Conservation (phyloP, 2,888 invertebrate species). For the Molorchus minor region DNA sequence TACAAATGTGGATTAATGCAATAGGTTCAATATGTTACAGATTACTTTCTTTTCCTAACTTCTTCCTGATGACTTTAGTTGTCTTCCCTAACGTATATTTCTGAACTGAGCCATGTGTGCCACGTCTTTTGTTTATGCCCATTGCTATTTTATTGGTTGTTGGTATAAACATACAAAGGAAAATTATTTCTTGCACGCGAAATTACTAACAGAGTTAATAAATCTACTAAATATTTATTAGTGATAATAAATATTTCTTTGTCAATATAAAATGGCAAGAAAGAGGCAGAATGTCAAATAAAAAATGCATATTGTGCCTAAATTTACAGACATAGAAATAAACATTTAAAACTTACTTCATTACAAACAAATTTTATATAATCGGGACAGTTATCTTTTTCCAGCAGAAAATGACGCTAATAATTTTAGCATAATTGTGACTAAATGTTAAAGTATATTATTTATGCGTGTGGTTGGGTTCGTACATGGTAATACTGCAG, state of each 20-base stretch:
- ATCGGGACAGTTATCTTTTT: too few relatives aligned
- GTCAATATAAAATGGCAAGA: too few relatives aligned
- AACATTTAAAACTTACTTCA: too few relatives aligned
- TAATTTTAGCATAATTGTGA: constrained; percentile 54
- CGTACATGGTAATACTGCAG: constrained; percentile 45
- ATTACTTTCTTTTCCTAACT: constrained; percentile 52
- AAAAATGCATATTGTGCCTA: too few relatives aligned
- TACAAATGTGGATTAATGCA: constrained; percentile 54
- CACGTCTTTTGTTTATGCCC: background rate
- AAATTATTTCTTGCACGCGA: too few relatives aligned
- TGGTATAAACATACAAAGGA: too few relatives aligned
- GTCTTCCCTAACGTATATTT: constrained; percentile 9
- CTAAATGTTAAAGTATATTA: constrained; percentile 54
- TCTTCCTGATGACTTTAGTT: constrained; percentile 36
- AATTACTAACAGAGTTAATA: too few relatives aligned
- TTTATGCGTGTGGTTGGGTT: constrained; percentile 48
- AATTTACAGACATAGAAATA: too few relatives aligned
- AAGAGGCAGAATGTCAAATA: too few relatives aligned
- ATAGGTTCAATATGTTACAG: constrained; percentile 54
- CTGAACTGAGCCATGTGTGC: background rate
- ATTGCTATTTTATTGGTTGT: background rate
- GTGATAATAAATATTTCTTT: too few relatives aligned
- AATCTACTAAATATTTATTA: too few relatives aligned
- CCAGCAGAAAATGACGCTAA: constrained; percentile 36
- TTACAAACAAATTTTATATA: too few relatives aligned